A percentile compares a stretch with the other conserved stretches of the same genome.
These are phyloP conservation scores for Halichondria panicea DNA, from an alignment of 37 sponge, comb jelly and placozoan genomes.

Conservation along the genomic window DNA sequence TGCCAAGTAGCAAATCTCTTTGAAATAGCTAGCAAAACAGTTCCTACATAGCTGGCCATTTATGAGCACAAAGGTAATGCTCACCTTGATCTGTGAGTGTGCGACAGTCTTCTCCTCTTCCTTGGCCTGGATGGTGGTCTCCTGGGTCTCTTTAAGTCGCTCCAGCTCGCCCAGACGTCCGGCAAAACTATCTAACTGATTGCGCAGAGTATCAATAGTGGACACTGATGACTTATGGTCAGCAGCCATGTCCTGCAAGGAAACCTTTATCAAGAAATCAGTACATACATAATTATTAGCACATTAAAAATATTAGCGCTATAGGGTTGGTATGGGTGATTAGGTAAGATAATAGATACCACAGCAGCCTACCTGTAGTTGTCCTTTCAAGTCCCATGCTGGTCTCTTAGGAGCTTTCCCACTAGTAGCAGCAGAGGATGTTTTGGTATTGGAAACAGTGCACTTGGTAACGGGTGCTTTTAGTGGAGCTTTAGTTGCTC, in stretches of 20 bases:
- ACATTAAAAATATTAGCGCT: no score
- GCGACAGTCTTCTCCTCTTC: conserved; percentile 10
- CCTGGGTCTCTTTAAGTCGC: not conserved
- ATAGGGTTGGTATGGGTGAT: no score
- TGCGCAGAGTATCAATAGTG: conserved; percentile 6
- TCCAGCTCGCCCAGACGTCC: conserved; percentile 8
- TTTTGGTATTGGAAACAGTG: not conserved
- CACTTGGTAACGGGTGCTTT: not conserved
- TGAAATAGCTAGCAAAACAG: not conserved
- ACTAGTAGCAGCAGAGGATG: not conserved
- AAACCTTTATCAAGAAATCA: no score
- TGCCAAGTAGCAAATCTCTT: not conserved
- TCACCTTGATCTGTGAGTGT: conserved; percentile 17
- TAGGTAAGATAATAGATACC: no score
- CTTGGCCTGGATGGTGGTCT: conserved; percentile 14
- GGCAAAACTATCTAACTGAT: not conserved
- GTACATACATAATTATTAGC: no score
- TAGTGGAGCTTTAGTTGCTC: not conserved
- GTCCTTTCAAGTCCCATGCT: conserved; percentile 31
- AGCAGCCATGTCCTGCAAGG: conserved; percentile 4
- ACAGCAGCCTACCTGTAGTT: conserved; percentile 21
- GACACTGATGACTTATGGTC: not conserved
- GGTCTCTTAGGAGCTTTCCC: conserved; percentile 11
- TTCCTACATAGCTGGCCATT: not conserved
- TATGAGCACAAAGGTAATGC: not conserved